These are phyloP conservation scores for Harpegnathos saltator DNA, from an alignment of 1,140 invertebrate genomes.

Conservation along the genomic window DNA sequence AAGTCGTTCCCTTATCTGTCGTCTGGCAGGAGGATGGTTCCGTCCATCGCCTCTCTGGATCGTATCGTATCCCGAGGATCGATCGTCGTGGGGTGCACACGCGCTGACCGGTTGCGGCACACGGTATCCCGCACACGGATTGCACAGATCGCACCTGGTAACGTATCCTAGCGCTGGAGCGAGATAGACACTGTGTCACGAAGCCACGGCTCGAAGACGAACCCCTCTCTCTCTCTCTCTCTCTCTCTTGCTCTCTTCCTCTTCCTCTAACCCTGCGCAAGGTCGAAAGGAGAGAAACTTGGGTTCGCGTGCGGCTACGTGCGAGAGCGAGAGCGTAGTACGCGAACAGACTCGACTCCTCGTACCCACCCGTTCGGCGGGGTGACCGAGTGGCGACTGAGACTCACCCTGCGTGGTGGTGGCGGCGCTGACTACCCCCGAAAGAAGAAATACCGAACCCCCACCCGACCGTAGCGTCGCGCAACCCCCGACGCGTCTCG, in stretches of 20 bases:
- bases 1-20: conserved; percentile 55
- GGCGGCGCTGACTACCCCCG: conserved; percentile 80
- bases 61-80: conserved; percentile 73
- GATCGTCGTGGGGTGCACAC: conserved; percentile 71
- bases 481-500: background rate
- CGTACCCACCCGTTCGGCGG: conserved; percentile 75
- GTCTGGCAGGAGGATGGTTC: conserved; percentile 64
- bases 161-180: background rate
- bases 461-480: conserved; percentile 2
- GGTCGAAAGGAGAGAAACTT: background rate
- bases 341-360: conserved; percentile 8
- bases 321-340: conserved; percentile 36
- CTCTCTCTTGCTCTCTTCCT: too few species aligned
- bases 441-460: conserved; percentile 55
- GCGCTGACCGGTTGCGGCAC: conserved; percentile 74
- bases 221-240: background rate
- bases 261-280: too few species aligned
- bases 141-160: conserved; percentile 25
- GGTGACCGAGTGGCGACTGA: conserved; percentile 82
- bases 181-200: background rate
- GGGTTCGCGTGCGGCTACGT: conserved; percentile 10
- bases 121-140: conserved; percentile 55
- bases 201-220: background rate
- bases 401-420: conserved; percentile 73
- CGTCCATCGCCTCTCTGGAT: conserved; percentile 74